phyloP scores from a whole-genome alignment of 2,888 invertebrate species.

The Calephelis perditalis region DNA sequence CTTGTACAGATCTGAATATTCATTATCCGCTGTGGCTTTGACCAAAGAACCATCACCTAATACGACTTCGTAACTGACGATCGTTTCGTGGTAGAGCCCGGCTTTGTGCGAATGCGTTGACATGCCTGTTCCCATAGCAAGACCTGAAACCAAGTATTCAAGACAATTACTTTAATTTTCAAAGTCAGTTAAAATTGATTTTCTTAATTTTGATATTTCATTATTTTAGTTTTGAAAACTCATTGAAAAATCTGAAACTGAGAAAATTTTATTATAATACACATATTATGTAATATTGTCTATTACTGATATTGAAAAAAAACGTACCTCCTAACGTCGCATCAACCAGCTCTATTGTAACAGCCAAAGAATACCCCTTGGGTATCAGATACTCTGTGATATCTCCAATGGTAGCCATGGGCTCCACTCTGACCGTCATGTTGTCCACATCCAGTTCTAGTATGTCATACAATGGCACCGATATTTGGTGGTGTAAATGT shows the following conservation, averaged over 20 bases:
- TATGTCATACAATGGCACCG: conserved; percentile 81
- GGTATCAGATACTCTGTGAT: conserved; percentile 81
- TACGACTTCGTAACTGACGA: conserved; percentile 81
- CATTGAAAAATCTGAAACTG: no score
- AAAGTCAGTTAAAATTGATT: no score
- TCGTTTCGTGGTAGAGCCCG: conserved; percentile 83
- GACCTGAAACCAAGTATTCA: conserved; percentile 46
- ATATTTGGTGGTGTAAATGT: conserved; percentile 79
- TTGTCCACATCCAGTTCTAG: conserved; percentile 75
- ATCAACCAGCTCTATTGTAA: conserved; percentile 83
- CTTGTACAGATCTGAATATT: conserved; percentile 77
- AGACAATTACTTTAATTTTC: no score
- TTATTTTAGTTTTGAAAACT: no score
- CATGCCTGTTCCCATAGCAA: conserved; percentile 85
- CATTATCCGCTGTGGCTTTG: conserved; percentile 74
- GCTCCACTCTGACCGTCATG: conserved; percentile 80
- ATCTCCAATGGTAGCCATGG: conserved; percentile 82
- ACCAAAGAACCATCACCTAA: conserved; percentile 80
- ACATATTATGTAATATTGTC: not conserved
- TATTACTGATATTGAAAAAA: not conserved
- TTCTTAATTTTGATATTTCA: no score
- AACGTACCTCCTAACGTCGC: conserved; percentile 80
- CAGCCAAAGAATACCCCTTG: conserved; percentile 81
- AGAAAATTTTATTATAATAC: no score
- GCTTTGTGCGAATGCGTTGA: conserved; percentile 85